A percentile compares a stretch with the other conserved stretches of the same genome.
phyloP scores from a whole-genome alignment of 2,888 invertebrate species.

The Sisyra terminalis region DNA sequence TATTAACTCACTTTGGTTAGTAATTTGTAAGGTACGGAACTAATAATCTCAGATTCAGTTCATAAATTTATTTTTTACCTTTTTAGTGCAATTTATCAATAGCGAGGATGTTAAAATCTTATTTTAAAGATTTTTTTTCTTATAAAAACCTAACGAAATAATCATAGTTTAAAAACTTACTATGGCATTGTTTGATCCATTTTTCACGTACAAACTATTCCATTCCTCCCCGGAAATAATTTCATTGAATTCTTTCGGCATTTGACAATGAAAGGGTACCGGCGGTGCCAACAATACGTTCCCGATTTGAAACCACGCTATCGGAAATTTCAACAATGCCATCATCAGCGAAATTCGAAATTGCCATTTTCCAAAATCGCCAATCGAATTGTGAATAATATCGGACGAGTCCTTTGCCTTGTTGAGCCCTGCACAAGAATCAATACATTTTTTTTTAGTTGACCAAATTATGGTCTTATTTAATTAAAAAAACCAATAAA shows the following conservation, averaged over 20 bases:
- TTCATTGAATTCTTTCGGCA: background rate
- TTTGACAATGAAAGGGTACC: slow-evolving; percentile 37
- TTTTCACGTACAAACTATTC: background rate
- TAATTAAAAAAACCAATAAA: too few relatives aligned
- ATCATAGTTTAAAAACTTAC: background rate
- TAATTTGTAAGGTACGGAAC: too few relatives aligned
- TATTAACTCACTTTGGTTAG: too few relatives aligned
- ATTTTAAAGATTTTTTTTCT: background rate
- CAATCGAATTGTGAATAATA: slow-evolving; percentile 27
- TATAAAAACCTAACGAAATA: background rate
- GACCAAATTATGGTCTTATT: too few relatives aligned
- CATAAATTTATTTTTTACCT: too few relatives aligned
- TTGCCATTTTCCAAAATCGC: slow-evolving; percentile 44
- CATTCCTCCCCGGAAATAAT: slow-evolving; percentile 2
- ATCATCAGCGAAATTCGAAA: slow-evolving; percentile 32
- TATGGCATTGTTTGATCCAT: too few relatives aligned
- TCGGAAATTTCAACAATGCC: slow-evolving; percentile 38
- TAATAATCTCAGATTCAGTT: too few relatives aligned
- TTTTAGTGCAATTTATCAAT: too few relatives aligned
- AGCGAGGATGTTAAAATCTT: too few relatives aligned
- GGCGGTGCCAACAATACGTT: slow-evolving; percentile 44
- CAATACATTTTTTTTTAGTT: too few relatives aligned
- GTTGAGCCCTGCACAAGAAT: too few relatives aligned
- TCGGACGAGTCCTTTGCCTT: slow-evolving; percentile 13
- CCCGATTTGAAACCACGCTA: slow-evolving; percentile 44